phyloP scores from a whole-genome alignment of 2,888 invertebrate genomes.

The Ornithoptera alexandrae region DNA sequence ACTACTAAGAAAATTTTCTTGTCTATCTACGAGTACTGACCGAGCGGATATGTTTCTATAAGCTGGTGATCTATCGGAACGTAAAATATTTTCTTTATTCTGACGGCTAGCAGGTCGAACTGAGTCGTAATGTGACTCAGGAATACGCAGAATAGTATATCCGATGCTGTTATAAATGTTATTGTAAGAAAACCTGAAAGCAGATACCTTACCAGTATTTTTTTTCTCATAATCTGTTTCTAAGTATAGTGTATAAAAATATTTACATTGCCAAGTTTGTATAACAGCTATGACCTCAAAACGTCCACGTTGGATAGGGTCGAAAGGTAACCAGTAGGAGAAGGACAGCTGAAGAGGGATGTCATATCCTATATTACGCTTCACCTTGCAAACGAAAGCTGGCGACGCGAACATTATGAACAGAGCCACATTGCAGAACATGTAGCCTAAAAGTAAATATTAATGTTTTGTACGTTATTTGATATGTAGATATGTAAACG shows the following conservation, averaged over 20 bases:
- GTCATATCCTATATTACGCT: slow-evolving; percentile 45
- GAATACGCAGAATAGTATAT: slow-evolving; percentile 59
- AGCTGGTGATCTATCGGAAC: too few species aligned
- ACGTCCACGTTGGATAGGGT: slow-evolving; percentile 47
- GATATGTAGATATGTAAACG: too few species aligned
- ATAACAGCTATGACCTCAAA: slow-evolving; percentile 48
- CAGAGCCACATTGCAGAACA: slow-evolving; percentile 56
- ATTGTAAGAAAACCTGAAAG: slow-evolving; percentile 54
- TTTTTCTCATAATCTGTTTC: too few species aligned
- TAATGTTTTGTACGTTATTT: neutral
- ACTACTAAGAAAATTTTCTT: too few species aligned
- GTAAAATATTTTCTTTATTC: too few species aligned
- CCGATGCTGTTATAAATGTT: slow-evolving; percentile 58
- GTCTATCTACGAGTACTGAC: too few species aligned
- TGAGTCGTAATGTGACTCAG: slow-evolving; percentile 57
- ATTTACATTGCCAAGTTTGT: slow-evolving; percentile 51
- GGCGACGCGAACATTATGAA: slow-evolving; percentile 53
- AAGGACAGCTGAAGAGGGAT: slow-evolving; percentile 54
- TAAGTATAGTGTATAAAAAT: too few species aligned
- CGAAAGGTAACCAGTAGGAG: slow-evolving; percentile 65
- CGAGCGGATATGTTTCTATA: too few species aligned
- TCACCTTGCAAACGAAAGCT: slow-evolving; percentile 47
- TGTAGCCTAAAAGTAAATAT: slow-evolving; percentile 48
- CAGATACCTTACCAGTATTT: neutral
- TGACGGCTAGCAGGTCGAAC: too few species aligned